Base-by-base conservation (phyloP, 2,113 vertebrate species). In the Brienomyrus brachyistius region DNA sequence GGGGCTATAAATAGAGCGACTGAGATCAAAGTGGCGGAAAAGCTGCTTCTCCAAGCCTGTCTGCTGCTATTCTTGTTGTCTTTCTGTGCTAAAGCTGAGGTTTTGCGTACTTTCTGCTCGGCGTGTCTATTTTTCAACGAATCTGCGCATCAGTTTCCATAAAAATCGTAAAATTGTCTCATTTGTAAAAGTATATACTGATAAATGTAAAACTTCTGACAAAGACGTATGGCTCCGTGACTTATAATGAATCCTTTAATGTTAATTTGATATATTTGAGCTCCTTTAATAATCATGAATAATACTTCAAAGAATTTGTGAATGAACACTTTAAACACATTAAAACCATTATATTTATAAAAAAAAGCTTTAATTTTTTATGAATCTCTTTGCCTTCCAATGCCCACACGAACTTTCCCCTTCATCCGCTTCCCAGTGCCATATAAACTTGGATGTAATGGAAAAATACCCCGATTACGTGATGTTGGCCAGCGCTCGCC, bases 201-300 rank as follows among this genome's bases (percentile, higher is more conserved):
- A 80, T 35, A 43, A 80, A 80, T 80, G 74, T 19, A 6, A 40
- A 80, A 80, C 35, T 80, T 43, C 17, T 80, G 11, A n/a, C 74
- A 40, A 80, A 80, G 35, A 80, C 74, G 6, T 80, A 80, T 80
- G 74, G 31, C 35, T 80, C 74, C 15, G 74, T 40, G 74, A 80
- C 74, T 4, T 80, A 43, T 80, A 80, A 80, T 80, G 74, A 80
- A 80, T 80, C 74, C 35, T 43, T 80, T 80, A 80, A 80, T 80
- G 74, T 80, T 43, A 80, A 80, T 43, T 27, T 80, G 74, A 80
- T 80, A 80, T 80, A 80, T 80, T 19, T 31, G n/a, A 70, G 35
- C 35, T 43, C 43, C 74, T 80, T 80, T 80, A 80, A 80, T 80
- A 43, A 80, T 43, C 35, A 80, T 80, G 74, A 80, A 80, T 80